Base-by-base conservation (phyloP, 2,888 invertebrate genomes). In the Eurytoma californica region DNA sequence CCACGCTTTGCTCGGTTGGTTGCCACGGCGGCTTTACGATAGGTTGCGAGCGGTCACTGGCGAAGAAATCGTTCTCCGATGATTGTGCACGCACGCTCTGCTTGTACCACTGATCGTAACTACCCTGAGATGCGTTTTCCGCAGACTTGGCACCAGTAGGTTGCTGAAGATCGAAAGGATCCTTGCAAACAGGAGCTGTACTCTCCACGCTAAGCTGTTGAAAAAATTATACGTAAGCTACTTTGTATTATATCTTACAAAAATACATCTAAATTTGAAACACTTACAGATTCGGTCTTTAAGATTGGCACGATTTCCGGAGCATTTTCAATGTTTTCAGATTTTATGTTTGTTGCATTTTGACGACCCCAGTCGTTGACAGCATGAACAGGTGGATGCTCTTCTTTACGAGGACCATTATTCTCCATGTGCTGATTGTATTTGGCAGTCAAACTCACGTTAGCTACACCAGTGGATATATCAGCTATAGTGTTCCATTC, bases 101-200 rank as follows among this genome's bases (percentile, higher is more conserved):
- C 57, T 89, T 90, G 77, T 90, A 90, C 90, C 90, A 90, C 20
- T 89, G 88, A 80, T 90, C 90, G 49, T 88, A 90, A 47, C 85
- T 86, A 16, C 39, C 61, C 57, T 84, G 84, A 4, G 84, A 65
- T 28, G 80, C 30, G 20, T 77, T 83, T 49, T 84, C 86, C 16
- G 68, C 13, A 18, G 76, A 60, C 13, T 82, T 83, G 57, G 7
- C 72, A 68, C 14, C 53, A n/a, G 16, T 57, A 72, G 80, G 24
- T 84, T 82, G 49, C 74, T 47, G 57, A 3, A 74, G 2, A 47
- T 83, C 83, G 2, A 67, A 73, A 3, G 61, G 72, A 16, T 82
- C 80, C 49, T 78, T 77, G 0, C 70, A 30, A 53, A 69, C 49
- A 13, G 39, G 28, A 70, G 67, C 1, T 3, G 63, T 7, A 75